Base-by-base conservation (phyloP, 2,113 vertebrate genomes). In the Lophotis ruficrista region DNA sequence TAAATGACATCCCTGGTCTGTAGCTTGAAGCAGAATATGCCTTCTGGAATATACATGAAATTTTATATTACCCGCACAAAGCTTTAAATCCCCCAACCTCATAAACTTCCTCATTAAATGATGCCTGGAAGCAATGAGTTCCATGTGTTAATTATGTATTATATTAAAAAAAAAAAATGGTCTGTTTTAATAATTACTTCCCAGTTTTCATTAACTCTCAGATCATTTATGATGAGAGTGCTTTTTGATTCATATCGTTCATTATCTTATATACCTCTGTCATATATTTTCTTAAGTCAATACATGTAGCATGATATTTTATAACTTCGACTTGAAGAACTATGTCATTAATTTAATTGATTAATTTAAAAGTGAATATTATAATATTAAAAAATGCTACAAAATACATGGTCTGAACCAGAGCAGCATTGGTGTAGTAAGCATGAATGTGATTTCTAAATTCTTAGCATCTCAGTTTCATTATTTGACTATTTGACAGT, bases 81-180 rank as follows among this genome's bases (percentile, higher is more conserved):
- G 23, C 53, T 62, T 57, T 78, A 88, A 72, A 43, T 0, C 3
- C 50, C 53, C n/a, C 82, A 83, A 18, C 41, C 31, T 77, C 65
- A 83, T 75, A 92, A 92, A 92, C 21, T 30, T 89, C 94, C 93
- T 94, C 95, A 94, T 96, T 96, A 96, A 96, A 87, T 75, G 64
- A 43, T 95, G 91, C 91, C 95, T 97, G 47, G 64, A 70, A 96
- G 93, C 96, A 89, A 56, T 38, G 60, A 86, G 18, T 92, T 96
- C 82, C 50, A 35, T 58, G 54, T 54, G 31, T 96, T 97, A 96
- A 97, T 96, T 95, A 96, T 73, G 43, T 73, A 81, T 90, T 93
- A 92, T 81, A 93, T 93, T 61, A 43, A 43, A 43, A 43, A 81
- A 91, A 91, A 92, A 87, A 75, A 54, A 68, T 25, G 4, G 15